Conservation (phyloP, 2,888 invertebrate species). For the Acleris laterana region DNA sequence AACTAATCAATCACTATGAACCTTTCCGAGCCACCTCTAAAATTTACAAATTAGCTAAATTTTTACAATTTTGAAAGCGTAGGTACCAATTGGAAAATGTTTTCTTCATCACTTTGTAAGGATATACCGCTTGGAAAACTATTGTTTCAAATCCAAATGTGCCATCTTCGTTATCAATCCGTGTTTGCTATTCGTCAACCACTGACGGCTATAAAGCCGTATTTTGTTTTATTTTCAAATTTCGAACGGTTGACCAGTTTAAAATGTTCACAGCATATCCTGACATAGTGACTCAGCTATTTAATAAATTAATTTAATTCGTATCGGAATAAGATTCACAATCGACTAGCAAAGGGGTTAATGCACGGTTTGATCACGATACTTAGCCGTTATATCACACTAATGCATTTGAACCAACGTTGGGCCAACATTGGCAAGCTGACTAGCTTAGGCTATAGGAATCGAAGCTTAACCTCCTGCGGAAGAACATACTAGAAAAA, state of each 20-base stretch:
- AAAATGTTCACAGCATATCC: background rate
- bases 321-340: constrained; percentile 69
- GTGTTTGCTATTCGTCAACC: background rate
- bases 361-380: constrained; percentile 49
- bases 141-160: background rate
- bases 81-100: constrained; percentile 45
- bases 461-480: constrained; percentile 4
- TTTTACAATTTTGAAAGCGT: constrained; percentile 55
- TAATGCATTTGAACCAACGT: constrained; percentile 30
- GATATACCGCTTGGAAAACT: background rate
- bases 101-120: constrained; percentile 16
- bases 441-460: constrained; percentile 35
- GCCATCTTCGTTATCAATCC: background rate
- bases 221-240: background rate
- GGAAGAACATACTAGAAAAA: no score
- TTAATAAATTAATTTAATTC: constrained; percentile 21
- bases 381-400: constrained; percentile 37
- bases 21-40: constrained; percentile 50
- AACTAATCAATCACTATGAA: constrained; percentile 56
- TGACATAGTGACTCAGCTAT: background rate
- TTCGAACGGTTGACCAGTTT: background rate
- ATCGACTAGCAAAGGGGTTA: constrained; percentile 70
- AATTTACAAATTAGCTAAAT: constrained; percentile 52
- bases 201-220: constrained; percentile 4
- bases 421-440: constrained; percentile 34